Evolutionary conservation across 2,888 invertebrate species (phyloP).

Genomic region (Drosophila lutescens): DNA sequence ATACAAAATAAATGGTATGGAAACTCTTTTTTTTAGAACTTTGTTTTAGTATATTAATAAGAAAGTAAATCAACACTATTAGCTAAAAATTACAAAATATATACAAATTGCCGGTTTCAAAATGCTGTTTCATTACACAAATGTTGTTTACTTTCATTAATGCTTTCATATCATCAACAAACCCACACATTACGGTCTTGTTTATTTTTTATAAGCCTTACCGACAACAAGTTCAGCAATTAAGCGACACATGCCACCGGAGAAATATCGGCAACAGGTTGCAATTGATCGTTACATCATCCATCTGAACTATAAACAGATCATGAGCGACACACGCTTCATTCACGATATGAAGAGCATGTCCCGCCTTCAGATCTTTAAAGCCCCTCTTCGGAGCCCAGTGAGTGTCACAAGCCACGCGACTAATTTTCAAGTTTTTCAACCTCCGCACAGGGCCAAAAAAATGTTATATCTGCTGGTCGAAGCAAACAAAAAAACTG

Average conservation of each 20-base stretch:
- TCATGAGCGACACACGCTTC: conserved; percentile 34
- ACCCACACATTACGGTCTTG: conserved; percentile 5
- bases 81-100: too few relatives aligned
- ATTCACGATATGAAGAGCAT: conserved; percentile 19
- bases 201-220: conserved; percentile 8
- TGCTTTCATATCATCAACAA: neutral
- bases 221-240: conserved; percentile 6
- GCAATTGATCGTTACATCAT: conserved; percentile 31
- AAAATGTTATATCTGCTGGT: conserved; percentile 16
- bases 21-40: too few relatives aligned
- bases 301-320: conserved; percentile 36
- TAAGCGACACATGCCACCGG: conserved; percentile 18
- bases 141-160: neutral
- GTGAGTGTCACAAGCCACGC: conserved; percentile 32
- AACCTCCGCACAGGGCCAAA: conserved; percentile 14
- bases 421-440: conserved; percentile 48
- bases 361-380: conserved; percentile 28
- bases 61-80: too few relatives aligned
- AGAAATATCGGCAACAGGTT: conserved; percentile 22
- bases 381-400: neutral
- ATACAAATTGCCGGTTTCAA: too few relatives aligned
- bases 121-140: neutral
- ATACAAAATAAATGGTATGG: conserved; percentile 2
- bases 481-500: neutral
- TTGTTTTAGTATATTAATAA: too few relatives aligned